phyloP scores from a whole-genome alignment of 2,888 invertebrate species.

The Heliconius charithonia region DNA sequence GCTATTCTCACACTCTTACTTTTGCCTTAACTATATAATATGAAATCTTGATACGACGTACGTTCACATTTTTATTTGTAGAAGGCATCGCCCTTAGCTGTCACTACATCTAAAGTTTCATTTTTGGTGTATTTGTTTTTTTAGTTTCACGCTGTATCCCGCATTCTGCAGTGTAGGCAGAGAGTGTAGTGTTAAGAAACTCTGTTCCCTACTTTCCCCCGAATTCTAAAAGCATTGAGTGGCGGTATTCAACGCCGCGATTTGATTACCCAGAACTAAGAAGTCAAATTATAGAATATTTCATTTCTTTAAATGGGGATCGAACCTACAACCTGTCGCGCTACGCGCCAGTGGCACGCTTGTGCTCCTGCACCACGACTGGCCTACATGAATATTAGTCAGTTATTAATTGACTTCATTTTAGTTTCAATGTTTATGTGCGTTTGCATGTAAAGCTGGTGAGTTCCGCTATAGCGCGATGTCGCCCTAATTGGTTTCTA shows the following conservation, averaged over 20 bases:
- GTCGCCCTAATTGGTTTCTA: slow-evolving; percentile 2
- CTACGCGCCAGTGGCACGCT: too few species aligned
- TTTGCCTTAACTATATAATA: slow-evolving; percentile 44
- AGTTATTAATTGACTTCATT: not conserved
- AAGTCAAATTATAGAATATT: too few species aligned
- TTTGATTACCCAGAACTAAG: too few species aligned
- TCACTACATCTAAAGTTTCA: not conserved
- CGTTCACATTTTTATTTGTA: slow-evolving; percentile 24
- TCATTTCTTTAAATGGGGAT: too few species aligned
- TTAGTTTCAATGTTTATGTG: not conserved
- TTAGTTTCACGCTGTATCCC: too few species aligned
- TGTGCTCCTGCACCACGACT: too few species aligned
- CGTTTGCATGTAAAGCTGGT: not conserved
- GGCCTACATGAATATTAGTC: not conserved
- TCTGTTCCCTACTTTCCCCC: not conserved
- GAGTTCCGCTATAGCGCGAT: not conserved
- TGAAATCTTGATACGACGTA: slow-evolving; percentile 43
- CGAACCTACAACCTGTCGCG: too few species aligned
- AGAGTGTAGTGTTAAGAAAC: too few species aligned
- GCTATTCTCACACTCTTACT: slow-evolving; percentile 51
- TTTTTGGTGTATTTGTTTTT: not conserved
- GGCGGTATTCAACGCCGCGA: too few species aligned
- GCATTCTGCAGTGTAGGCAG: too few species aligned
- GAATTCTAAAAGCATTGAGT: too few species aligned
- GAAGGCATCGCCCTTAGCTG: slow-evolving; percentile 12